Conservation (phyloP, 1,140 invertebrate species). For the Drosophila bocqueti region DNA sequence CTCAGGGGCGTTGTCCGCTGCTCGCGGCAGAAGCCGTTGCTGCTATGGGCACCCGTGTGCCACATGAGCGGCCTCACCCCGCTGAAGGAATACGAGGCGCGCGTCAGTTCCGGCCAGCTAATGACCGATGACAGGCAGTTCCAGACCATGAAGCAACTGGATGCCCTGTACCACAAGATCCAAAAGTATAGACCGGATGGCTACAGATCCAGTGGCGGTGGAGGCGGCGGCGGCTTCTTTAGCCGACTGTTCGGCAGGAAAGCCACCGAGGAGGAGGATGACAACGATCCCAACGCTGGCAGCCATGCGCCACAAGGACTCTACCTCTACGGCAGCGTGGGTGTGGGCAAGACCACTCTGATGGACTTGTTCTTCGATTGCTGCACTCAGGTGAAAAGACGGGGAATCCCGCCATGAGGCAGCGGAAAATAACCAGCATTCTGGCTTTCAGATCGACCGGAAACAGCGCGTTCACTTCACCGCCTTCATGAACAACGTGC, state of each 20-base stretch:
- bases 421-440: neutral
- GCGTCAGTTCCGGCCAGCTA: slow-evolving; percentile 88
- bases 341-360: slow-evolving; percentile 98
- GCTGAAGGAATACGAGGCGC: slow-evolving; percentile 86
- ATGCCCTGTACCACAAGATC: slow-evolving; percentile 89
- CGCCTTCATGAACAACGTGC: slow-evolving; percentile 98
- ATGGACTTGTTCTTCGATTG: slow-evolving; percentile 99
- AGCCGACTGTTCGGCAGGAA: slow-evolving; percentile 74
- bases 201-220: slow-evolving; percentile 69
- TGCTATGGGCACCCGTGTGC: slow-evolving; percentile 38
- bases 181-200: slow-evolving; percentile 87
- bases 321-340: slow-evolving; percentile 94
- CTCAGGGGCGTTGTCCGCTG: slow-evolving; percentile 36
- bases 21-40: slow-evolving; percentile 17
- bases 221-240: slow-evolving; percentile 85
- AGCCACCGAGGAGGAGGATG: slow-evolving; percentile 37
- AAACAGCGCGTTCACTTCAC: slow-evolving; percentile 98
- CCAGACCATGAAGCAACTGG: slow-evolving; percentile 88
- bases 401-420: neutral
- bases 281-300: slow-evolving; percentile 56
- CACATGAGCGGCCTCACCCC: slow-evolving; percentile 83
- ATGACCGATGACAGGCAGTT: slow-evolving; percentile 90
- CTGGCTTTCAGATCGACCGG: slow-evolving; percentile 85
- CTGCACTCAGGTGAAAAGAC: slow-evolving; percentile 86
- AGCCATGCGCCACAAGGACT: slow-evolving; percentile 89